These are phyloP conservation scores for Otus sunia DNA, from an alignment of 2,113 vertebrate genomes.

Conservation along the genomic window DNA sequence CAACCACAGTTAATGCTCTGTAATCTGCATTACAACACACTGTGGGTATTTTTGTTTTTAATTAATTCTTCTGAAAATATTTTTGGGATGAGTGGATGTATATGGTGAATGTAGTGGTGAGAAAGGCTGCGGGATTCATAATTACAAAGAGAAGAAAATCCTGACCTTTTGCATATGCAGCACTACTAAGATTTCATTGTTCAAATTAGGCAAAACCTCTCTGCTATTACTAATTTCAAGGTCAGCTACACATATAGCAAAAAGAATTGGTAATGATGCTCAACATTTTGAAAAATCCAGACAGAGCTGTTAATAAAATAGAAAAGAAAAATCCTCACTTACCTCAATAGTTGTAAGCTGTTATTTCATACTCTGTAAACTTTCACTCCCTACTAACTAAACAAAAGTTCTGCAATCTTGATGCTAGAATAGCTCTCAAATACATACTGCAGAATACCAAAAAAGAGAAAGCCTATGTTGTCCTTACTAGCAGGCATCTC, in stretches of 20 bases:
- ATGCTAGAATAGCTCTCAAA: constrained; percentile 71
- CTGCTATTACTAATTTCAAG: neutral
- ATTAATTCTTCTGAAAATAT: constrained; percentile 17
- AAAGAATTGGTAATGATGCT: neutral
- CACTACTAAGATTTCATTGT: neutral
- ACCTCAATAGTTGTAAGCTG: constrained; percentile 11
- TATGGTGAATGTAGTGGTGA: neutral
- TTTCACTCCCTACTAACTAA: constrained; percentile 67
- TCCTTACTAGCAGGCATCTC: constrained; percentile 83
- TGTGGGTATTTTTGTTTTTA: neutral
- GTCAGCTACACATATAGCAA: neutral
- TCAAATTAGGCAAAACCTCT: constrained; percentile 1
- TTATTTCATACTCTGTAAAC: constrained; percentile 61
- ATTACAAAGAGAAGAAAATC: neutral
- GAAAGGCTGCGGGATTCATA: neutral
- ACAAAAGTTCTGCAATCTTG: constrained; percentile 67
- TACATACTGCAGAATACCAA: constrained; percentile 74
- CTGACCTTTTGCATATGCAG: neutral
- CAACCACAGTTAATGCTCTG: neutral
- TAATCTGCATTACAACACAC: constrained; percentile 16
- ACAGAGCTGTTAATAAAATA: neutral
- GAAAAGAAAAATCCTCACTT: constrained; percentile 29
- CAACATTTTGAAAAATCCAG: neutral
- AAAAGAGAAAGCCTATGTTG: constrained; percentile 81
- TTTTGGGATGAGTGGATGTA: neutral